Evolutionary conservation across 2,797 vertebrate genomes (phyloP).

Genomic region (Neosilurus mollespiculum): DNA sequence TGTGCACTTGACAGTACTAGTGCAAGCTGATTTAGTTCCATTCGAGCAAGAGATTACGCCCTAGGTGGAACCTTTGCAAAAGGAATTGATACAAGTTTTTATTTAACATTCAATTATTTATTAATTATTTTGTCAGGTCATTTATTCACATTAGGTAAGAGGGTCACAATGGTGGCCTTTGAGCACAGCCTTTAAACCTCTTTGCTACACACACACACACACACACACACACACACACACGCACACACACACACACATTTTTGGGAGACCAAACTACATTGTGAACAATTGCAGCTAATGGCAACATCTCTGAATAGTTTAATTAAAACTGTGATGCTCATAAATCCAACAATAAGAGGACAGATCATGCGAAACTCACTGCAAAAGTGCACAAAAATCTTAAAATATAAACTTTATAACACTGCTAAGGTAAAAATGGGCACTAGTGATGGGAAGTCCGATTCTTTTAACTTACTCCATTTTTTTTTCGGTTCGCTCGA

Average conservation of each 20-base stretch:
- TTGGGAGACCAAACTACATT: neutral
- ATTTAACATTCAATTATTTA: neutral
- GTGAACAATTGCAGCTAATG: neutral
- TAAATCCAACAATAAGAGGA: neutral
- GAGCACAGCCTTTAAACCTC: neutral
- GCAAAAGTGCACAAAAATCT: neutral
- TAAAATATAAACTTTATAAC: neutral
- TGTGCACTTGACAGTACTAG: slow-evolving; percentile 23
- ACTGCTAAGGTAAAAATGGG: no score
- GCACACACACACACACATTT: neutral
- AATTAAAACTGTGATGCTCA: neutral
- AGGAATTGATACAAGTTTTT: slow-evolving; percentile 8
- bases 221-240: no score
- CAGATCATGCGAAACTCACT: neutral
- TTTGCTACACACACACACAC: neutral
- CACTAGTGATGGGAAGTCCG: no score
- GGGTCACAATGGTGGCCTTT: neutral
- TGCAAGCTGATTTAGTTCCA: slow-evolving; percentile 10
- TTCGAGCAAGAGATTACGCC: slow-evolving; percentile 16
- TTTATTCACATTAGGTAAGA: neutral
- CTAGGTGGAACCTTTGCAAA: slow-evolving; percentile 18
- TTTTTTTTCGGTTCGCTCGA: no score
- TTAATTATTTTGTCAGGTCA: neutral
- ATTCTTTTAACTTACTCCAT: no score
- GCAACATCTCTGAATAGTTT: neutral